Conservation (phyloP, 2,888 invertebrate species). For the Troglohyphantes excavatus region DNA sequence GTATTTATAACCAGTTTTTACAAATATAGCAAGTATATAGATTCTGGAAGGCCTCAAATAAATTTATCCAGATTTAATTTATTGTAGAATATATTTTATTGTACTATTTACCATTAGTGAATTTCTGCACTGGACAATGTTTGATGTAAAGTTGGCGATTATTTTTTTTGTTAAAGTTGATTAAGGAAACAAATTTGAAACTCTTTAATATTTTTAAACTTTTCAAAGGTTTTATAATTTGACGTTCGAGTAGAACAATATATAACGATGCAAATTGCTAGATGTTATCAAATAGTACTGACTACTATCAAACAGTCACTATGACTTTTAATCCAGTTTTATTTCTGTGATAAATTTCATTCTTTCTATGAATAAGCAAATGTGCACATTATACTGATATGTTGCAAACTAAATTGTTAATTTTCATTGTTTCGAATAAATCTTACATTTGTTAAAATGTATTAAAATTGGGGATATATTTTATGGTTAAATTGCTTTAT, state of each 20-base stretch:
- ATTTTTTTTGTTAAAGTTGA: neutral
- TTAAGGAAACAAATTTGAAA: neutral
- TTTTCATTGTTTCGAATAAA: neutral
- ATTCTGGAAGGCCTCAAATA: neutral
- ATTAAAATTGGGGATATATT: neutral
- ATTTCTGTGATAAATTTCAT: neutral
- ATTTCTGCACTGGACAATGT: neutral
- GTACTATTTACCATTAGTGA: neutral
- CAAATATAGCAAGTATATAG: neutral
- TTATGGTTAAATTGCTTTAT: neutral
- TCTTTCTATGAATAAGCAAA: neutral
- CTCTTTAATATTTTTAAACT: neutral
- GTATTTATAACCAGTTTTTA: conserved; percentile 31
- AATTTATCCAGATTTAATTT: conserved; percentile 11
- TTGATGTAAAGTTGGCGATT: neutral
- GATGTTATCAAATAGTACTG: neutral
- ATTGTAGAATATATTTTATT: conserved; percentile 35
- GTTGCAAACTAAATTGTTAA: neutral
- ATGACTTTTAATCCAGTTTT: neutral
- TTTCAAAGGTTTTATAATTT: conserved; percentile 20
- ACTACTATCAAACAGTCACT: neutral
- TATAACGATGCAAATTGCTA: neutral
- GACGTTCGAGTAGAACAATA: neutral
- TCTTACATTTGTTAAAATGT: neutral
- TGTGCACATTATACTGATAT: neutral